These are phyloP conservation scores for Drosophila sordidula DNA, from an alignment of 2,888 invertebrate species.

Conservation along the genomic window DNA sequence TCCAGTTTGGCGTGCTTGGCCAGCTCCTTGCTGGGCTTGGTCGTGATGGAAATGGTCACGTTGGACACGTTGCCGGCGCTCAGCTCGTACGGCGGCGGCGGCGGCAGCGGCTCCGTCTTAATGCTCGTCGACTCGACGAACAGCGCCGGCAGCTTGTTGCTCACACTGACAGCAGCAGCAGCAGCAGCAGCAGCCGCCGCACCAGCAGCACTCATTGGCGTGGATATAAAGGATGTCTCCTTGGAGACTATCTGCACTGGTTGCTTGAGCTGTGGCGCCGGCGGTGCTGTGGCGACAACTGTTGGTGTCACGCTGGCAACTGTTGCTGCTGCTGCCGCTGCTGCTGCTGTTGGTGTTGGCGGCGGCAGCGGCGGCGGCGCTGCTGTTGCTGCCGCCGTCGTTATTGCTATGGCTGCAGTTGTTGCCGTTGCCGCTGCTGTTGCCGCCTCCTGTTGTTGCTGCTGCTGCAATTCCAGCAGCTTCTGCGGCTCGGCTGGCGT, in stretches of 20 bases:
- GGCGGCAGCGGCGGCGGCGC: no score
- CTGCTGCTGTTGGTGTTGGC: neutral
- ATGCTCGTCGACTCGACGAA: conserved; percentile 34
- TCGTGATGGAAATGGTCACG: conserved; percentile 73
- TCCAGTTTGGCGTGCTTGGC: conserved; percentile 41
- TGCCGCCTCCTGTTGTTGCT: conserved; percentile 26
- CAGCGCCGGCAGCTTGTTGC: conserved; percentile 42
- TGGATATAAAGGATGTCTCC: conserved; percentile 87
- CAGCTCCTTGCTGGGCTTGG: conserved; percentile 59
- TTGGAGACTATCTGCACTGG: conserved; percentile 85
- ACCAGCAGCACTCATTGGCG: conserved; percentile 62
- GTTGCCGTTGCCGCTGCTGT: conserved; percentile 60
- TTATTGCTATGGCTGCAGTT: conserved; percentile 7
- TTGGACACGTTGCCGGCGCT: conserved; percentile 60
- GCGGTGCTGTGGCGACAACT: neutral
- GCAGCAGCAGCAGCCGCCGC: neutral
- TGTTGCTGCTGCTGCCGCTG: neutral
- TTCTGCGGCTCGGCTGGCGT: conserved; percentile 28
- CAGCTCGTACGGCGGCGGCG: conserved; percentile 53
- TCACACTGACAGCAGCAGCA: conserved; percentile 20
- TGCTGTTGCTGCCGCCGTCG: conserved; percentile 79
- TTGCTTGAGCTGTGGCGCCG: conserved; percentile 50
- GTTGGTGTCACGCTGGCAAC: conserved; percentile 4
- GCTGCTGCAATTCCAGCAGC: conserved; percentile 13
- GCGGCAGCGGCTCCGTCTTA: conserved; percentile 35